A percentile compares a stretch with the other conserved stretches of the same genome.
Conservation (phyloP, 2,113 vertebrate species). For the Indicator maculatus region DNA sequence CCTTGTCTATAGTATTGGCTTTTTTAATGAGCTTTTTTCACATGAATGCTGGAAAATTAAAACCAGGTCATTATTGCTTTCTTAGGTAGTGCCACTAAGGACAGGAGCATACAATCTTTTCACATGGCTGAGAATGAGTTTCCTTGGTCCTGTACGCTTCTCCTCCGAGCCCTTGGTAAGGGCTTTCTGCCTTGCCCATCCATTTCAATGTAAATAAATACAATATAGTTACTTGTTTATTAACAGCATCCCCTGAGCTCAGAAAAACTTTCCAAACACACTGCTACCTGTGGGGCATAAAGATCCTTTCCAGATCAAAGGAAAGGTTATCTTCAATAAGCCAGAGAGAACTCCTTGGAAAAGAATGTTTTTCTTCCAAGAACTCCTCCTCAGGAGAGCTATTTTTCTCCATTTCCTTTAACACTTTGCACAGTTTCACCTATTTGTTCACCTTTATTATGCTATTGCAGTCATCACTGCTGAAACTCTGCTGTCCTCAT, state of each 20-base stretch:
- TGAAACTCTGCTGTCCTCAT: not conserved
- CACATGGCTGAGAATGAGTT: not conserved
- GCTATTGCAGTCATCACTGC: not conserved
- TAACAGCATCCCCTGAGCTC: not conserved
- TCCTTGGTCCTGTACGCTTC: not conserved
- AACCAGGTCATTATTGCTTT: not conserved
- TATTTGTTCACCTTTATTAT: not conserved
- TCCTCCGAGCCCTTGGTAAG: not conserved
- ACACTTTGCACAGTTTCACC: not conserved
- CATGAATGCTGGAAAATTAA: not conserved
- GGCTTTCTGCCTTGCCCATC: not conserved
- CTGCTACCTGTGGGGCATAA: not conserved
- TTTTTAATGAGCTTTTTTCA: not conserved
- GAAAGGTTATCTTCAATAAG: constrained; percentile 10
- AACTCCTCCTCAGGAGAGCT: not conserved
- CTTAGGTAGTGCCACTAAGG: not conserved
- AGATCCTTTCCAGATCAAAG: not conserved
- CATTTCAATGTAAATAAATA: not conserved
- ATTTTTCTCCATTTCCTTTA: not conserved
- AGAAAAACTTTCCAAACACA: not conserved
- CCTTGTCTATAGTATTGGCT: not conserved
- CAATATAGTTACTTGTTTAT: not conserved
- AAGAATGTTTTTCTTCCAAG: not conserved
- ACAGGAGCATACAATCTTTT: not conserved
- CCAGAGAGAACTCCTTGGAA: not conserved